These are phyloP conservation scores for Leucania comma DNA, from an alignment of 2,888 invertebrate species.

Conservation along the genomic window DNA sequence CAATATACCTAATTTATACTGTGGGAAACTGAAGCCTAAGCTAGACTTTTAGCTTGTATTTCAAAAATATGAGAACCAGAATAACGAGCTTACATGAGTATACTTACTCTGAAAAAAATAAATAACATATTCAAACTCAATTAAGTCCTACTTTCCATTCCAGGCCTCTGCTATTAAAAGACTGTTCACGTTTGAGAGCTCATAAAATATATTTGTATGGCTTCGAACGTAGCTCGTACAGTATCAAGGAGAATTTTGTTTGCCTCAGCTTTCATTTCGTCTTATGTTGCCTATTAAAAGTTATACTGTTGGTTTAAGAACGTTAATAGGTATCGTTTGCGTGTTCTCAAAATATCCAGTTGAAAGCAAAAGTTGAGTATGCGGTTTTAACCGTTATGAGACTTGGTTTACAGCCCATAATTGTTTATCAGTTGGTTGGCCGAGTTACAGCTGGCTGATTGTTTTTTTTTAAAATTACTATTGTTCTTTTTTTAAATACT, in stretches of 20 bases:
- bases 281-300: constrained; percentile 57
- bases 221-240: constrained; percentile 37
- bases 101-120: not conserved
- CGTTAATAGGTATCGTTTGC: constrained; percentile 53
- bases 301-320: constrained; percentile 51
- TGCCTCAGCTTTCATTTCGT: constrained; percentile 51
- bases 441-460: constrained; percentile 17
- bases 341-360: constrained; percentile 43
- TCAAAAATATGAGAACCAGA: too few species aligned
- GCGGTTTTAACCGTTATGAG: constrained; percentile 22
- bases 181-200: constrained; percentile 31
- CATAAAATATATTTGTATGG: constrained; percentile 48
- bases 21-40: too few species aligned
- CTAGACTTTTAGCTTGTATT: too few species aligned
- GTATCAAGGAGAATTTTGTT: constrained; percentile 60
- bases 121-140: constrained; percentile 3
- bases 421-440: constrained; percentile 12
- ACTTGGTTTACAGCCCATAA: constrained; percentile 12
- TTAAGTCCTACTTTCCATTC: not conserved
- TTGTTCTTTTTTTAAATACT: constrained; percentile 1
- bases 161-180: constrained; percentile 29
- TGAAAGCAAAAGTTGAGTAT: constrained; percentile 12
- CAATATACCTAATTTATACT: too few species aligned
- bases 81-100: not conserved
- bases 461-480: not conserved